phyloP scores from a whole-genome alignment of 2,888 invertebrate genomes.

The Therioaphis trifolii region DNA sequence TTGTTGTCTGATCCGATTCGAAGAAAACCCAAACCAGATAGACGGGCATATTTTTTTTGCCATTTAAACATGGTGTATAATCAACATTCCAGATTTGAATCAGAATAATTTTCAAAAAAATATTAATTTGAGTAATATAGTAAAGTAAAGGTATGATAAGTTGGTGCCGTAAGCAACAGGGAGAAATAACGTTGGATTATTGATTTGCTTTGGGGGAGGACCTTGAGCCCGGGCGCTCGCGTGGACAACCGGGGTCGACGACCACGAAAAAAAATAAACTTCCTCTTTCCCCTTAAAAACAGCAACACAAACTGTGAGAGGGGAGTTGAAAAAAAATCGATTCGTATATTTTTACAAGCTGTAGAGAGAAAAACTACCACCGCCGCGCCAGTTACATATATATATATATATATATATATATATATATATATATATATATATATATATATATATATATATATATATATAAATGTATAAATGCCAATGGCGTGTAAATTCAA shows the following conservation, averaged over 20 bases:
- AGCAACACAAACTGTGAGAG: not conserved
- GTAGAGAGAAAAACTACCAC: not conserved
- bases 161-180: slow-evolving; percentile 50
- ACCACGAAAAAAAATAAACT: slow-evolving; percentile 52
- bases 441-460: no score
- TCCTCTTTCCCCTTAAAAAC: slow-evolving; percentile 12
- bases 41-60: not conserved
- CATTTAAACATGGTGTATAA: not conserved
- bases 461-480: no score
- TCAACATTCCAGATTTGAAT: not conserved
- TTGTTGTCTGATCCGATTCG: slow-evolving; percentile 30
- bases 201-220: slow-evolving; percentile 60
- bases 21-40: slow-evolving; percentile 10
- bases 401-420: no score
- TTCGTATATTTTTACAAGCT: not conserved
- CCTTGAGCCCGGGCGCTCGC: slow-evolving; percentile 56
- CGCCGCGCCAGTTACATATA: no score
- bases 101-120: not conserved
- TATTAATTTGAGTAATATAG: not conserved
- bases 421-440: no score
- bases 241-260: slow-evolving; percentile 46
- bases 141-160: not conserved
- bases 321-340: not conserved
- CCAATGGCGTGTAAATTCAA: not conserved
- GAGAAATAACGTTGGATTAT: slow-evolving; percentile 48